A percentile compares a stretch with the other conserved stretches of the same genome.
phyloP scores from a whole-genome alignment of 2,797 vertebrate species.

The Lateolabrax maculatus region DNA sequence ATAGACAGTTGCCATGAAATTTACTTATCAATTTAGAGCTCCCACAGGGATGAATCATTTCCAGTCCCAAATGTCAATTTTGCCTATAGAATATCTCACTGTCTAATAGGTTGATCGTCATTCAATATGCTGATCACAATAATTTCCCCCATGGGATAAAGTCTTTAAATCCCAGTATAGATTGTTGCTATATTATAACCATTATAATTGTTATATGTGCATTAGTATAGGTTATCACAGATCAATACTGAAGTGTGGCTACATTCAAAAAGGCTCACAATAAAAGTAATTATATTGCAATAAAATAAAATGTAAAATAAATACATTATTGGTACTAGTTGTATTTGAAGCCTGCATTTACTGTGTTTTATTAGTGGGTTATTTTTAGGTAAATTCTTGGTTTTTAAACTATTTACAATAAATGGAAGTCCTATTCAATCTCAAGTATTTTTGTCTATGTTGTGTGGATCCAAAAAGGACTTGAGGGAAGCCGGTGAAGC shows the following conservation, averaged over 20 bases:
- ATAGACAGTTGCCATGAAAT: not conserved
- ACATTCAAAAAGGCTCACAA: not conserved
- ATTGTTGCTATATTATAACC: not conserved
- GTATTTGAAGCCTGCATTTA: not conserved
- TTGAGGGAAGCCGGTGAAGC: conserved; percentile 15
- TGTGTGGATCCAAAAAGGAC: conserved; percentile 1
- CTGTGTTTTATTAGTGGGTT: not conserved
- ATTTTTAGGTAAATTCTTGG: not conserved
- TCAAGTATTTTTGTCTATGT: not conserved
- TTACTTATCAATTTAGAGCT: not conserved
- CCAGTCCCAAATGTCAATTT: conserved; percentile 16
- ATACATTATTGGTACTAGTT: not conserved
- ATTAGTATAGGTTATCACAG: not conserved
- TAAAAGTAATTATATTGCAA: not conserved
- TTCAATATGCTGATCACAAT: conserved; percentile 19
- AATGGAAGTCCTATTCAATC: not conserved
- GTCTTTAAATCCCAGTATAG: not conserved
- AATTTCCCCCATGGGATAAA: not conserved
- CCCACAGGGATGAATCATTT: conserved; percentile 1
- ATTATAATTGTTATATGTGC: not conserved
- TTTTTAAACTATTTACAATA: conserved; percentile 6
- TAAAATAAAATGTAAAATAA: not conserved
- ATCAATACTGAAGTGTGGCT: not conserved
- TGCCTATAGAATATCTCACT: not conserved
- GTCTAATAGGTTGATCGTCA: conserved; percentile 3